Percentiles rank a stretch among this genome's conserved stretches.
These are phyloP conservation scores for Brachyopa scutellaris DNA, from an alignment of 2,888 invertebrate species.

Conservation along the genomic window DNA sequence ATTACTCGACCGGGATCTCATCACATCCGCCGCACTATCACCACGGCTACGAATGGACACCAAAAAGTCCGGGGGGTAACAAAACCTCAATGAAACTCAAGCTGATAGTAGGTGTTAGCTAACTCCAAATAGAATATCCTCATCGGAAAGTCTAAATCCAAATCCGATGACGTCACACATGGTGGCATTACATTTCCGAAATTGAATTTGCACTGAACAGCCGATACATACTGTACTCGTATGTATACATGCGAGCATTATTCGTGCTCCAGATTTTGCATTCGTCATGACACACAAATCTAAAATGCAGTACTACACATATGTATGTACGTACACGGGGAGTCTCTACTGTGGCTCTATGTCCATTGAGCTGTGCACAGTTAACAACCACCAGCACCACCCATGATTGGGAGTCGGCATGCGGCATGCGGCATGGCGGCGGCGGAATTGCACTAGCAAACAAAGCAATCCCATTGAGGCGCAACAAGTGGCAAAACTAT, in stretches of 20 bases:
- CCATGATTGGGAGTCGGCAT: constrained; percentile 65
- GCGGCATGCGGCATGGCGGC: constrained; percentile 51
- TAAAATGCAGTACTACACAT: constrained; percentile 23
- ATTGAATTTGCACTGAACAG: constrained; percentile 38
- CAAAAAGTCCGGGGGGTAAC: not conserved
- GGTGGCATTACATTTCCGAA: constrained; percentile 37
- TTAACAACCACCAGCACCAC: constrained; percentile 33
- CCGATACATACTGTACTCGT: too few relatives aligned
- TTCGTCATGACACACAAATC: constrained; percentile 62
- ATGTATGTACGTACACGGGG: not conserved
- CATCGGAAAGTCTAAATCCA: constrained; percentile 34
- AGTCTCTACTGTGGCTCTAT: constrained; percentile 7
- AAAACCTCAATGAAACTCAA: constrained; percentile 30
- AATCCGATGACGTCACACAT: constrained; percentile 38
- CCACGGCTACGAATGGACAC: not conserved
- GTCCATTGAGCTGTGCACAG: constrained; percentile 54
- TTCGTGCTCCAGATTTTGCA: constrained; percentile 61
- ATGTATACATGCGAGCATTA: not conserved
- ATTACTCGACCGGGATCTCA: not conserved
- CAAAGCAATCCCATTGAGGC: constrained; percentile 70
- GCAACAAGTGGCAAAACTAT: constrained; percentile 74
- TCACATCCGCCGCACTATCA: constrained; percentile 18
- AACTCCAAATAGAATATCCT: constrained; percentile 53
- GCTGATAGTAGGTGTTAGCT: constrained; percentile 49
- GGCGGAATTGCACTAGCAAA: constrained; percentile 74